phyloP scores from a whole-genome alignment of 2,797 vertebrate species.

The Borostomias antarcticus region DNA sequence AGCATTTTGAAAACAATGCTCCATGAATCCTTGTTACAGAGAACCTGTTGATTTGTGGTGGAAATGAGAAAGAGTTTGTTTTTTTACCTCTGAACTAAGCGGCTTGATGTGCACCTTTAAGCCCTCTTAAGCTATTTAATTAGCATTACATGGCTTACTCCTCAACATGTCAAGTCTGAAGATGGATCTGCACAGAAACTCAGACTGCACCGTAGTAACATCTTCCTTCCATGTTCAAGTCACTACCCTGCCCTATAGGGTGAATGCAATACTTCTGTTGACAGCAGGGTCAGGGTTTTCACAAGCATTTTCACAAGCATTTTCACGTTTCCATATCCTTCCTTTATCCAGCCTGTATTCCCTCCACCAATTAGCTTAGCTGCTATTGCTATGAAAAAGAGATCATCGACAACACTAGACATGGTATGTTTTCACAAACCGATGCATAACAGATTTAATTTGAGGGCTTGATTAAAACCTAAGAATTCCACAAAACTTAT shows the following conservation, averaged over 20 bases:
- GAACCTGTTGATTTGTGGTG: neutral
- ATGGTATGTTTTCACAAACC: too few relatives aligned
- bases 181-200: neutral
- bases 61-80: neutral
- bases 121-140: neutral
- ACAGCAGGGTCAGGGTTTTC: neutral
- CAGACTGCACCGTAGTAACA: neutral
- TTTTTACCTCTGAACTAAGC: neutral
- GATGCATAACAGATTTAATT: too few relatives aligned
- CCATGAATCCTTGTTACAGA: too few relatives aligned
- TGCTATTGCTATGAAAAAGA: too few relatives aligned
- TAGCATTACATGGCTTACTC: neutral
- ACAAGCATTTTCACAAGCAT: too few relatives aligned
- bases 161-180: neutral
- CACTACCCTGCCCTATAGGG: neutral
- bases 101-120: neutral
- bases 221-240: neutral
- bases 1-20: neutral
- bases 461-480: too few relatives aligned
- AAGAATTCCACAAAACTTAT: constrained; percentile 45
- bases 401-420: too few relatives aligned
- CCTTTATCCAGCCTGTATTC: too few relatives aligned
- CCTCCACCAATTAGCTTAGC: too few relatives aligned
- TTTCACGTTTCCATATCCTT: too few relatives aligned
- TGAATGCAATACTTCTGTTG: neutral